Evolutionary conservation across 2,113 vertebrate species (phyloP), one percentile per base, ranked within the genome.

Genomic region (Neoarius graeffei): DNA sequence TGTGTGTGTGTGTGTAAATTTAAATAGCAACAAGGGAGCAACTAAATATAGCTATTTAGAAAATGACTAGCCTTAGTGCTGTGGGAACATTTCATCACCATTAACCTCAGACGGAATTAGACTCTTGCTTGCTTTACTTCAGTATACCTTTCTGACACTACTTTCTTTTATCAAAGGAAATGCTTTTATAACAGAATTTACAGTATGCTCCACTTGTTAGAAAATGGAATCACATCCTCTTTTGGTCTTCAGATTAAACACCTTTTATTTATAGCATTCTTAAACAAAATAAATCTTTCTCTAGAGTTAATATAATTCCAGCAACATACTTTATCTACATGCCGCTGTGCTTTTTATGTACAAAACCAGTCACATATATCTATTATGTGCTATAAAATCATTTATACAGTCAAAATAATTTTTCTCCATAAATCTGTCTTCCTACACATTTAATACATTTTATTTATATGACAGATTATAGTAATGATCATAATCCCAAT

Each of bases 31-130:
- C 62, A 71, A 71, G 64, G 48, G 85, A 89, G 76, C 74, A 66
- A 67, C 20, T 25, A 30, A 76, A 56, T 66, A 69, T n/a, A 89
- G 85, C 80, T 89, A 74, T 77, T 89, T 81, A 76, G 84, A 89
- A 83, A 83, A 89, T 71, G 73, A 80, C 79, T 79, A 85, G 62
- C 80, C 83, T 59, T 74, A 86, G 80, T 80, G 67, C 81, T 59
- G 67, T 89, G 86, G 88, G 88, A 91, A 80, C 88, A 57, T 30
- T 2, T 69, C n/a, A 15, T 30, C 67, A 15, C 4, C 4, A 69
- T 17, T 35, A 71, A 71, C 69, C 69, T 30, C 66, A 19, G 15
- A 15, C 69, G 35, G 35, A 71, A 71, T 73, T 73, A 42, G 30
- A 1, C 17, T 10, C 64, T n/a, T n/a, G 64, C n/a, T 66, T 73